Evolutionary conservation across 2,888 invertebrate genomes (phyloP), one percentile per base, ranked within the genome.

Genomic region (Rhodophaea formosa): DNA sequence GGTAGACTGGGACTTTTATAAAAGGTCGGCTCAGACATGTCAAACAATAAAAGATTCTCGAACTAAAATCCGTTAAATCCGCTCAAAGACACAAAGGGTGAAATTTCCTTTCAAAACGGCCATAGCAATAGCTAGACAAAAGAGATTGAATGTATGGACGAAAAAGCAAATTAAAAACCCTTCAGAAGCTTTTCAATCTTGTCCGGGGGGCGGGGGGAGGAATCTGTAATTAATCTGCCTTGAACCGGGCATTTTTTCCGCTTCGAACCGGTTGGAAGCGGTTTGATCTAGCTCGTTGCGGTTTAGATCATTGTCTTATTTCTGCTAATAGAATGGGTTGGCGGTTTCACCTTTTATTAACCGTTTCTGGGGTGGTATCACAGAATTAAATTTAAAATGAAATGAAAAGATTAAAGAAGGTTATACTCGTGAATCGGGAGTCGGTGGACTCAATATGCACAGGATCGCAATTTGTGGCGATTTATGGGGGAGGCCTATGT

Each of bases 191-290:
- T 68, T 76, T 73, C 70, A 67, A 70, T 66, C 62, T 62, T 59
- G 61, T 61, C 69, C 66, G 65, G 62, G 70, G 71, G 68, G 51
- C 10, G 64, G 64, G 69, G 56, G 59, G 54, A 60, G 65, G 67
- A 70, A 71, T 72, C 66, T 60, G 68, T 73, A 74, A 77, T 76
- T 74, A 76, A 76, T 72, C 68, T 62, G 59, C 68, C 66, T 68
- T 64, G 59, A 67, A 69, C 67, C 65, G 57, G 62, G 66, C 63
- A 65, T 66, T 68, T 68, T n/a, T 69, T 71, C 66, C 65, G 59
- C 64, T 68, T 67, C 58, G 60, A 59, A 60, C 61, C 46, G 46
- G 46, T 46, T 46, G 6, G 29, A 12, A 35, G 35, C 59, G 57
- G 62, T 66, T 64, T 49, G 62, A 69, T 64, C 67, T 53, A 56